Base-by-base conservation (phyloP, 2,113 vertebrate genomes). In the Psilopogon haemacephalus region DNA sequence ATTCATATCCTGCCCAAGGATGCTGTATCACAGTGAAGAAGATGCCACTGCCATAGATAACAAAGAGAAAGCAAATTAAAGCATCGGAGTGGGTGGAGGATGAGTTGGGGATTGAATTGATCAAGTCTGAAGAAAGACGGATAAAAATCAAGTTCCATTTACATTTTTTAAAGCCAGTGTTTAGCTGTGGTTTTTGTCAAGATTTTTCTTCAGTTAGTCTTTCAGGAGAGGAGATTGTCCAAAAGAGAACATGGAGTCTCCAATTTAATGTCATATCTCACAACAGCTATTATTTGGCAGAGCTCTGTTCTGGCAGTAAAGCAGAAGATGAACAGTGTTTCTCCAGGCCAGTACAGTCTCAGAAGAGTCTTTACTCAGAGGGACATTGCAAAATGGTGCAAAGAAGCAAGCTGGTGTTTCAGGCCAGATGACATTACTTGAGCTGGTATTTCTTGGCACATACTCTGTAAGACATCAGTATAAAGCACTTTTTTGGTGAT, bases 251-350 rank as follows among this genome's bases (percentile, higher is more conserved):
- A 58, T 75, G 68, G 38, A 77, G 24, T 50, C 63, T 95, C 67
- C 83, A 11, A 72, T 71, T 91, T 48, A 38, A 75, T 76, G 64
- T 54, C 15, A 0, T 78, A 46, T 94, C 83, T 96, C 89, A 37
- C 86, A 85, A 77, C 9, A 76, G 56, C 64, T 91, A 8, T 93
- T 78, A 48, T 72, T 89, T 96, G 92, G 90, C 93, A 90, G 48
- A 19, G 33, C 69, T 95, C 28, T 73, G 48, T n/a, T 85, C 86
- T 97, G 90, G 90, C 95, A 86, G 46, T 30, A 32, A 35, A 80
- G n/a, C 40, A 21, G 21, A 15, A 38, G 85, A 72, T 75, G 86
- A 90, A 80, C 10, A 3, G 68, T 26, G 62, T 58, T 91, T 67
- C 84, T 76, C 92, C 40, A 55, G 52, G 79, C 23, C 9, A 12